Percentiles rank a stretch among this genome's conserved stretches.
Evolutionary conservation across 2,113 vertebrate species (phyloP).

Genomic region (Cinclus mexicanus): DNA sequence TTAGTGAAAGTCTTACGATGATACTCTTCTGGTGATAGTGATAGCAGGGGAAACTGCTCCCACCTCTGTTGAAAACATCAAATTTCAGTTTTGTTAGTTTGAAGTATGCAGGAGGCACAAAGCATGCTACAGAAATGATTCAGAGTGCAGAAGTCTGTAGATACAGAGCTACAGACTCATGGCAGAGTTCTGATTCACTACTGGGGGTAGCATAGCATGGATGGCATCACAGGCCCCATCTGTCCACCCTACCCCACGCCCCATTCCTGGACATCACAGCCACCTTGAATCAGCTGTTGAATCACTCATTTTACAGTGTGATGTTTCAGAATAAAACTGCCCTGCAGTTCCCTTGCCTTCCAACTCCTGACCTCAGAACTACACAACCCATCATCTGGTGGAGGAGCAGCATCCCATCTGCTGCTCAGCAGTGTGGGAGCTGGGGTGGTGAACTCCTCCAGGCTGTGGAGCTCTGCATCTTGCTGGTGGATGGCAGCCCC

Average conservation of each 20-base stretch:
- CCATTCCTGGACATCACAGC: slow-evolving; percentile 20
- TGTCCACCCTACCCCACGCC: not conserved
- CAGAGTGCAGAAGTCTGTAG: not conserved
- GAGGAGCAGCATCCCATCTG: not conserved
- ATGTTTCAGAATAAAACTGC: not conserved
- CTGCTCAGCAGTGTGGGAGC: rapidly evolving
- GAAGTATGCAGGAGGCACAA: not conserved
- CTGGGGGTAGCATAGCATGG: not conserved
- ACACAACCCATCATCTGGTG: not conserved
- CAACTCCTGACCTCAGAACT: not conserved
- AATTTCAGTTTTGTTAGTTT: not conserved
- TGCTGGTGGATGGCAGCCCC: not conserved
- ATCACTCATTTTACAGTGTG: not conserved
- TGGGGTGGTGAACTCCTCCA: not conserved
- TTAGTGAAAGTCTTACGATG: not conserved
- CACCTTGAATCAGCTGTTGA: not conserved
- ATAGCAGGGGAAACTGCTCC: not conserved
- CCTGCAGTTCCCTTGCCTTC: not conserved
- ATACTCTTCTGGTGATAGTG: not conserved
- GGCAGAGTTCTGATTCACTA: not conserved
- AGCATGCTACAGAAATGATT: not conserved
- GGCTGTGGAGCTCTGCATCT: not conserved
- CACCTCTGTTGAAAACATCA: not conserved
- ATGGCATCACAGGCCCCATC: not conserved
- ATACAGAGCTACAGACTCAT: not conserved